Base-by-base conservation (phyloP, 2,113 vertebrate species). In the Tychaedon coryphoeus region DNA sequence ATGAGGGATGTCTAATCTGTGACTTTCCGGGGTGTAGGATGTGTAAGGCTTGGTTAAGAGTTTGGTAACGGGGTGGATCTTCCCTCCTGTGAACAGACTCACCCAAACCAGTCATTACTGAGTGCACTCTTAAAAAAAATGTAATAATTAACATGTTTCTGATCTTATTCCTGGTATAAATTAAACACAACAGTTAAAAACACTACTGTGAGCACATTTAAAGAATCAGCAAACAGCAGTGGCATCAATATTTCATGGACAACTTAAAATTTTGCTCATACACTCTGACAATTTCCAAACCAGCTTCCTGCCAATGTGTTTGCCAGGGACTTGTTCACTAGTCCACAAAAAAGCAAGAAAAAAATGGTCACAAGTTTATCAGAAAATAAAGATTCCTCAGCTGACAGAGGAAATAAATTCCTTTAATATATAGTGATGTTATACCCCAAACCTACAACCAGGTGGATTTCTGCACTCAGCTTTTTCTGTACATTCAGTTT, bases 11-110 rank as follows among this genome's bases (percentile, higher is more conserved):
- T 54, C 69, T 92, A 26, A 89, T 80, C 80, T 80, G 4, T 58
- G 89, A 76, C 85, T 83, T 89, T 60, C 77, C 14, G 86, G 73
- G 76, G 70, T 82, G 70, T 70, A 93, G 82, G 71, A 95, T 62
- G 78, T 74, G 70, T 19, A 62, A 85, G 62, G 57, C 48, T 87
- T 8, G 3, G 71, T 43, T 79, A 58, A 66, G 72, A 20, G 13
- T 78, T 91, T 84, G 88, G 83, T 86, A 43, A 47, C 0, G 1
- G 62, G 60, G 34, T 28, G 29, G 28, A 16, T 38, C 6, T 16
- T 54, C 77, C 71, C 80, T 76, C 54, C 43, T 58, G 45, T 24
- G 56, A 58, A 38, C 16, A 38, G 33, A 57, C 34, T 79, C 36
- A 14, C 60, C 42, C 65, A 64, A 88, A 24, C 15, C 0, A 1